These are phyloP conservation scores for mouse (Mus musculus) DNA, from an alignment of 2,113 vertebrate species.

Conservation along the genomic window DNA sequence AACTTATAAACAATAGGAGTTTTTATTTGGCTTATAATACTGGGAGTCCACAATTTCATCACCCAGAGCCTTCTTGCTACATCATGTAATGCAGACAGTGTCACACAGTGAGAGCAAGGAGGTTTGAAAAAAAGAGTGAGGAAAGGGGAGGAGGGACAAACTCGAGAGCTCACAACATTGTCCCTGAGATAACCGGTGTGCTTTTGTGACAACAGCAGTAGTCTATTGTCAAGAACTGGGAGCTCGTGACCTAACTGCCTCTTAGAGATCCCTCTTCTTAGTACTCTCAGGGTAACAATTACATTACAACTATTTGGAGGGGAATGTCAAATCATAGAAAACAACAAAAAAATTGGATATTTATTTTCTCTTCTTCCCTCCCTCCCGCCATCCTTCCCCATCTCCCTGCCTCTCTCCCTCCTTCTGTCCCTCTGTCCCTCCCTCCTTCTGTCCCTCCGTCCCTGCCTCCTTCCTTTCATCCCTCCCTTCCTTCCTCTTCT, in stretches of 20 bases:
- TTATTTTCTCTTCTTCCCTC: too few species aligned
- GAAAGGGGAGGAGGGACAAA: too few species aligned
- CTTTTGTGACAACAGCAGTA: too few species aligned
- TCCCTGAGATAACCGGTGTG: background rate
- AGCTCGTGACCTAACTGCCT: background rate
- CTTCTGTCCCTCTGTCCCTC: fast-evolving
- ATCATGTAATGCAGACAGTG: background rate
- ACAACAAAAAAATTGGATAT: background rate
- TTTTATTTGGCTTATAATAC: background rate
- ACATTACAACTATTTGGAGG: background rate
- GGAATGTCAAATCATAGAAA: background rate
- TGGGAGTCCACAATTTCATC: background rate
- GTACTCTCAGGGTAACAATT: background rate
- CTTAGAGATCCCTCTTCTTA: background rate
- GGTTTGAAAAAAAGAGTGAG: background rate
- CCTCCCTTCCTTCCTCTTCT: too few species aligned
- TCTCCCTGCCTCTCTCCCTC: fast-evolving
- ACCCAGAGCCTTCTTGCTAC: background rate
- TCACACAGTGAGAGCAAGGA: background rate
- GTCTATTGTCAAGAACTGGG: background rate
- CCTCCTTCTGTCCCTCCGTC: fast-evolving
- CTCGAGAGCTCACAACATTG: background rate
- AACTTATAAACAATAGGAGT: background rate
- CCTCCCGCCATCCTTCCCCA: fast-evolving
- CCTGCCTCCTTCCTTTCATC: fast-evolving